phyloP scores from a whole-genome alignment of 2,888 invertebrate species.

The Xestia c-nigrum region DNA sequence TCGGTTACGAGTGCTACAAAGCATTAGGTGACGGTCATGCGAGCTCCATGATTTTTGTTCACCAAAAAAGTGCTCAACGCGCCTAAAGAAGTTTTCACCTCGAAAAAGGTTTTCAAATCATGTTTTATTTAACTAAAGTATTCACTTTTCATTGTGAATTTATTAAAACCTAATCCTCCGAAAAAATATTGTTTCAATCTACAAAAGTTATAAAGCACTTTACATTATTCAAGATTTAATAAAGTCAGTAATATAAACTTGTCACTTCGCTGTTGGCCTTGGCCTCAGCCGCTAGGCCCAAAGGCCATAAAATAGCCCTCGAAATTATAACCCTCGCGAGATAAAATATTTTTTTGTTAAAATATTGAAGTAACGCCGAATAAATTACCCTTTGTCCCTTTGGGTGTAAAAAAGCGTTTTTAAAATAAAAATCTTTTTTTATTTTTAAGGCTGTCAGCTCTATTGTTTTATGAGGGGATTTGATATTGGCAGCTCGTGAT shows the following conservation, averaged over 20 bases:
- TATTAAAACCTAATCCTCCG: not conserved
- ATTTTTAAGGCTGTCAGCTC: not conserved
- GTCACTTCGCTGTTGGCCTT: not conserved
- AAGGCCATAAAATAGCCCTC: slow-evolving; percentile 29
- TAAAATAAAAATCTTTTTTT: slow-evolving; percentile 17
- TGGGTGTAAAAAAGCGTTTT: slow-evolving; percentile 6
- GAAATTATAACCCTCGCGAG: slow-evolving; percentile 21
- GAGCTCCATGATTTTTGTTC: too few relatives aligned
- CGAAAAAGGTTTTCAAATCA: not conserved
- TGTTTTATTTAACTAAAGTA: not conserved
- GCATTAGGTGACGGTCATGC: too few relatives aligned
- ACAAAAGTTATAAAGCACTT: not conserved
- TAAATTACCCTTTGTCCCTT: slow-evolving; percentile 45
- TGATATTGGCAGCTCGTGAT: not conserved
- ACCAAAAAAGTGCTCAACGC: too few relatives aligned
- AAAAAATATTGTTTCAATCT: slow-evolving; percentile 3
- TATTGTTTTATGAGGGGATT: slow-evolving; percentile 24
- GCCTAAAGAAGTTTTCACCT: too few relatives aligned
- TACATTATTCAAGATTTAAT: slow-evolving; percentile 23
- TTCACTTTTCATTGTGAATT: not conserved
- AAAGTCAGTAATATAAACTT: slow-evolving; percentile 36
- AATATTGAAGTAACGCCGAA: slow-evolving; percentile 48
- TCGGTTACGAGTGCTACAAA: too few relatives aligned
- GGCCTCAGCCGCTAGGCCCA: not conserved
- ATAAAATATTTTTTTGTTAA: slow-evolving; percentile 43